Evolutionary conservation across 1,140 invertebrate genomes (phyloP).

Genomic region (Sminthurides bifidus): DNA sequence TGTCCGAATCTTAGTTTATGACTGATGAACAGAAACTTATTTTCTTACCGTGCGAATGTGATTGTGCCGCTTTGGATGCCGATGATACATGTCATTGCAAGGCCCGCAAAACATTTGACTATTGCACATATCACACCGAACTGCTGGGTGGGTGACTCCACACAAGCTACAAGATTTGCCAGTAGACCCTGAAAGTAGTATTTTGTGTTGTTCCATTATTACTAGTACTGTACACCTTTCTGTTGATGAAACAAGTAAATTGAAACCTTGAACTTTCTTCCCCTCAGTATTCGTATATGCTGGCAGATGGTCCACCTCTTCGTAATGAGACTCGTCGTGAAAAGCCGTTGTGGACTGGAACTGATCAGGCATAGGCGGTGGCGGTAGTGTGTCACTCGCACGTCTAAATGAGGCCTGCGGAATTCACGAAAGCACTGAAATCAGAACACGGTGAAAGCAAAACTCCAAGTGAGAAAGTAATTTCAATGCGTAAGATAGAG

Average conservation of each 20-base stretch:
- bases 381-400: neutral
- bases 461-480: too few species aligned
- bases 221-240: too few species aligned
- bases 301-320: slow-evolving; percentile 31
- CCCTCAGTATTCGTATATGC: slow-evolving; percentile 23
- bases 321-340: slow-evolving; percentile 28
- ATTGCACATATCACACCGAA: slow-evolving; percentile 36
- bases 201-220: neutral
- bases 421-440: neutral
- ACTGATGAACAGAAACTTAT: too few species aligned
- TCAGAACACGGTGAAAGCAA: too few species aligned
- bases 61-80: slow-evolving; percentile 70
- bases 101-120: slow-evolving; percentile 40
- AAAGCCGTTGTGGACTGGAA: slow-evolving; percentile 7
- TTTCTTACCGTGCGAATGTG: slow-evolving; percentile 61
- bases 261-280: slow-evolving; percentile 7
- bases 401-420: neutral
- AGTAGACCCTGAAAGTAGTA: neutral
- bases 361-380: slow-evolving; percentile 15
- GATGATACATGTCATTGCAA: slow-evolving; percentile 87
- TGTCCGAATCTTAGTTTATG: too few species aligned
- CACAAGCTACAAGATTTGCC: slow-evolving; percentile 22
- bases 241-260: neutral
- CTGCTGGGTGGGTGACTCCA: slow-evolving; percentile 24
- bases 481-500: too few species aligned